A percentile compares a stretch with the other conserved stretches of the same genome.
Evolutionary conservation across 2,888 invertebrate genomes (phyloP).

Genomic region (Drosophila stalkeri): DNA sequence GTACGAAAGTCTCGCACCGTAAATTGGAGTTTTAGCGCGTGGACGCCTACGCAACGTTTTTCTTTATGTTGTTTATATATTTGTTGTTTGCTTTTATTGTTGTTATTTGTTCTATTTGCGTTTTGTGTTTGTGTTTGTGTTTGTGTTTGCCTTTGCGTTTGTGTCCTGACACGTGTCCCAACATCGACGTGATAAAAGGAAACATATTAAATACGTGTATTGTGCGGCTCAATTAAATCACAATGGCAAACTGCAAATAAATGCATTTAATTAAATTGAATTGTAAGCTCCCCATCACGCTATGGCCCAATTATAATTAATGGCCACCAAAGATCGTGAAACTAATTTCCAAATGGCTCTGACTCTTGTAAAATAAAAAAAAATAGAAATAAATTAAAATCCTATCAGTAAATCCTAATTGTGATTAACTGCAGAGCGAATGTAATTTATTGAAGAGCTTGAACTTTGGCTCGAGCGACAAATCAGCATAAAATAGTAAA

Average conservation of each 20-base stretch:
- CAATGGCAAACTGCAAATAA: conserved; percentile 67
- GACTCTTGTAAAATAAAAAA: not conserved
- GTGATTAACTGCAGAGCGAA: conserved; percentile 25
- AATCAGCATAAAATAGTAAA: not conserved
- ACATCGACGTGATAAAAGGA: conserved; percentile 38
- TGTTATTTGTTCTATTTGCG: conserved; percentile 32
- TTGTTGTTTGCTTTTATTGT: conserved; percentile 40
- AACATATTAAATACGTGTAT: conserved; percentile 48
- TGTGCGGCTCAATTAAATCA: conserved; percentile 60
- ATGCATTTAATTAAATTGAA: conserved; percentile 67
- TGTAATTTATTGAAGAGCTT: conserved; percentile 10
- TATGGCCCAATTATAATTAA: conserved; percentile 53
- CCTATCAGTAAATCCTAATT: conserved; percentile 19
- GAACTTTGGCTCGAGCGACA: conserved; percentile 5
- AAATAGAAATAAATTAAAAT: not conserved
- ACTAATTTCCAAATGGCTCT: conserved; percentile 48
- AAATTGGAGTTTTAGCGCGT: conserved; percentile 42
- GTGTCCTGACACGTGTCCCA: conserved; percentile 23
- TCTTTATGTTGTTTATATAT: conserved; percentile 34
- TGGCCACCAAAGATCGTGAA: conserved; percentile 43
- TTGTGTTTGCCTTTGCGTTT: conserved; percentile 24
- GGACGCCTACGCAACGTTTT: conserved; percentile 39
- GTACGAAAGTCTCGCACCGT: not conserved
- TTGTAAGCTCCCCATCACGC: conserved; percentile 30
- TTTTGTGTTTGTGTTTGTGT: conserved; percentile 14